These are phyloP conservation scores for Patella caerulea DNA, from an alignment of 2,888 invertebrate species.

Conservation along the genomic window DNA sequence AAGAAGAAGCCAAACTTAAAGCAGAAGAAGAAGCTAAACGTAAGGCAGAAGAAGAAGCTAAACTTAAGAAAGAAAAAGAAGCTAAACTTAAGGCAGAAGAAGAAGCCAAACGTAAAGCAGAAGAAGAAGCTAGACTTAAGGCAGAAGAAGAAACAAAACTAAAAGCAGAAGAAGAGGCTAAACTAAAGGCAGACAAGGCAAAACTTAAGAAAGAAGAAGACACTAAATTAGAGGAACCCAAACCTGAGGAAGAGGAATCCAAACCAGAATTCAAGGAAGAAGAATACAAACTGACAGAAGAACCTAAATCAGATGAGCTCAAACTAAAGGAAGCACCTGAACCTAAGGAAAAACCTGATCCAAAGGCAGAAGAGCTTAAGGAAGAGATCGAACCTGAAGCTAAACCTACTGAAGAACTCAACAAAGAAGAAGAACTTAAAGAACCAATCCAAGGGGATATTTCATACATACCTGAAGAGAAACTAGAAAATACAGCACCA, in stretches of 20 bases:
- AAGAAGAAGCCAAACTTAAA: not conserved
- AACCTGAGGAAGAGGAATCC: constrained; percentile 14
- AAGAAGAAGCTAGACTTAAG: constrained; percentile 6
- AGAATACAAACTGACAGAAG: not conserved
- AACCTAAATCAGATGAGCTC: constrained; percentile 1
- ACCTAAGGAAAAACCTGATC: constrained; percentile 1
- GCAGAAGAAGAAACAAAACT: not conserved
- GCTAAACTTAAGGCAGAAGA: not conserved
- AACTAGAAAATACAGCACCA: constrained; percentile 44
- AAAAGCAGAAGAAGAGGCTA: not conserved
- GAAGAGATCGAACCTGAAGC: constrained; percentile 6
- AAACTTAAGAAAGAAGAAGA: constrained; percentile 12
- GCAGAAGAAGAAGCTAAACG: not conserved
- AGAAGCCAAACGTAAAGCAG: constrained; percentile 2
- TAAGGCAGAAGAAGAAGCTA: not conserved
- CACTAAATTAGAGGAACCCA: constrained; percentile 13
- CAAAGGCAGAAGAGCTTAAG: constrained; percentile 2
- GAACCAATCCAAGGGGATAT: not conserved
- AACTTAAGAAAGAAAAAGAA: constrained; percentile 14
- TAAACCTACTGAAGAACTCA: not conserved
- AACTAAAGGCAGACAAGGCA: constrained; percentile 2
- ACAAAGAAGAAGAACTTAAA: not conserved
- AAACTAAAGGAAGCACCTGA: not conserved
- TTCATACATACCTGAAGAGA: constrained; percentile 1
- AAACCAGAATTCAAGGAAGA: not conserved